Conservation (phyloP, 2,113 vertebrate species). For the Alligator mississippiensis region DNA sequence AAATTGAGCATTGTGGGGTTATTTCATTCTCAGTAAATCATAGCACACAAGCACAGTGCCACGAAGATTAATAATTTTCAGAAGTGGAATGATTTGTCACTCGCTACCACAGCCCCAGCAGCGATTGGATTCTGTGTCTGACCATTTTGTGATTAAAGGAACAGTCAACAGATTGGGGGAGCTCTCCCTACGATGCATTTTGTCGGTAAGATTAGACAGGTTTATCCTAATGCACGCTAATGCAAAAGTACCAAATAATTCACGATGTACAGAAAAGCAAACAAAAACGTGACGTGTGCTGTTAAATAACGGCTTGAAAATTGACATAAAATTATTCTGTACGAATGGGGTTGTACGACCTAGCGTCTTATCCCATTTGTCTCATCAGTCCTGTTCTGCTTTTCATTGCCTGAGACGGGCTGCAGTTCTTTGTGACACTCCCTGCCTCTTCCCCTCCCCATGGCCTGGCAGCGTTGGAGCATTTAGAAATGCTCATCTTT, state of each 20-base stretch:
- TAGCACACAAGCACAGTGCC: constrained; percentile 2
- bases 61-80: constrained; percentile 73
- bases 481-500: neutral
- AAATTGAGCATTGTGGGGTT: constrained; percentile 63
- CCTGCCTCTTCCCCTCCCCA: neutral
- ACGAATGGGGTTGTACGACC: neutral
- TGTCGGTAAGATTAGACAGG: neutral
- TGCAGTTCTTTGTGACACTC: neutral
- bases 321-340: constrained; percentile 6
- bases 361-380: neutral
- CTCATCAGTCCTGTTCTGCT: neutral
- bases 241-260: constrained; percentile 43
- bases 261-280: neutral
- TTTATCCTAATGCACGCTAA: constrained; percentile 12
- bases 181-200: constrained; percentile 7
- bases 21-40: constrained; percentile 73
- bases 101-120: constrained; percentile 17
- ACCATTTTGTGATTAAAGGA: constrained; percentile 62
- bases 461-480: neutral
- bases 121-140: constrained; percentile 60
- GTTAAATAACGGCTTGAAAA: constrained; percentile 25
- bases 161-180: constrained; percentile 16
- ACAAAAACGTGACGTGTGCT: constrained; percentile 1
- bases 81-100: constrained; percentile 73
- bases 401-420: neutral